Evolutionary conservation across 2,113 vertebrate species (phyloP).

Genomic region (Aplodontia rufa): DNA sequence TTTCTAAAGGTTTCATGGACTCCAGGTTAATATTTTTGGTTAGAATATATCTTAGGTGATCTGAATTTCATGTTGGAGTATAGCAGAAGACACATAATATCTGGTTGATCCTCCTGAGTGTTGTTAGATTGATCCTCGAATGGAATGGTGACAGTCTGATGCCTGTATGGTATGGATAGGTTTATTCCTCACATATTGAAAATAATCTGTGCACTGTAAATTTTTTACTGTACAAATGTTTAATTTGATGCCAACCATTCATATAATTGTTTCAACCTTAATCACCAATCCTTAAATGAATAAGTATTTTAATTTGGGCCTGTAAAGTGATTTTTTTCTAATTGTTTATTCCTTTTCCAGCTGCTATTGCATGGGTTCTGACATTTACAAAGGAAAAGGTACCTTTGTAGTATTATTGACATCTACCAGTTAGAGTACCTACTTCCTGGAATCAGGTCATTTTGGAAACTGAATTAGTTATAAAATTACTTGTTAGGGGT

Average conservation of each 20-base stretch:
- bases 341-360: not conserved
- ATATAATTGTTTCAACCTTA: not conserved
- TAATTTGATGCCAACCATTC: not conserved
- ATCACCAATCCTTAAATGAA: not conserved
- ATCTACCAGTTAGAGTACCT: not conserved
- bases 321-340: not conserved
- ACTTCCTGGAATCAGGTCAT: not conserved
- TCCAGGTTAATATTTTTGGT: not conserved
- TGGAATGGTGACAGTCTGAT: not conserved
- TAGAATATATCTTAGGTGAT: not conserved
- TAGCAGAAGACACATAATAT: not conserved
- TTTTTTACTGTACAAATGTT: not conserved
- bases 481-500: not conserved
- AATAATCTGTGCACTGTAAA: not conserved
- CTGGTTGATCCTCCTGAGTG: not conserved
- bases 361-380: not conserved
- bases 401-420: constrained; percentile 20
- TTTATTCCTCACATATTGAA: not conserved
- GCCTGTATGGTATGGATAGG: not conserved
- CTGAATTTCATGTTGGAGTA: not conserved
- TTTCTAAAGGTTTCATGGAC: not conserved
- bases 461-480: constrained; percentile 31
- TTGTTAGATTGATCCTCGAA: constrained; percentile 9
- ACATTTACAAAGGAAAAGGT: not conserved
- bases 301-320: not conserved